Evolutionary conservation across 2,797 vertebrate species (phyloP).

Genomic region (Anolis apletophallus): DNA sequence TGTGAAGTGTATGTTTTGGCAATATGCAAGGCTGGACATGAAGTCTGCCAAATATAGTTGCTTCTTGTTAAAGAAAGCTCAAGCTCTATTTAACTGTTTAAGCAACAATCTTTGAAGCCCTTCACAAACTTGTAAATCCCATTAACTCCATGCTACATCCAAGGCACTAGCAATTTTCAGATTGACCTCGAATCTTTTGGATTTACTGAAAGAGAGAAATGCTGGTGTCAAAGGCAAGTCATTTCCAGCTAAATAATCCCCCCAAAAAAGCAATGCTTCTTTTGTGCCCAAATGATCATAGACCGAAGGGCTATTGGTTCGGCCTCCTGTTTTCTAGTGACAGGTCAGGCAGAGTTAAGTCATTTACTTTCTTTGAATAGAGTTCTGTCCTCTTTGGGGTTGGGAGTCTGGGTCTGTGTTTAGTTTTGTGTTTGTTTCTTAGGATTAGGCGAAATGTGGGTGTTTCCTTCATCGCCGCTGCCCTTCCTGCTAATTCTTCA

Average conservation of each 20-base stretch:
- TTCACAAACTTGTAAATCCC: constrained; percentile 16
- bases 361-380: constrained; percentile 40
- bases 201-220: constrained; percentile 3
- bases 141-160: background rate
- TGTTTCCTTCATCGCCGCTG: background rate
- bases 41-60: background rate
- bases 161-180: background rate
- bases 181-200: background rate
- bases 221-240: constrained; percentile 2
- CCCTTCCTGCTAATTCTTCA: constrained; percentile 36
- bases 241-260: constrained; percentile 9
- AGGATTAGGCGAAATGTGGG: constrained; percentile 33
- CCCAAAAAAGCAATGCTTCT: constrained; percentile 5
- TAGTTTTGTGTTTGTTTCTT: constrained; percentile 21
- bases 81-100: background rate
- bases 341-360: constrained; percentile 47
- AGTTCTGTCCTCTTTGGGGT: background rate
- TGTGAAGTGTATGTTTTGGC: too few species aligned
- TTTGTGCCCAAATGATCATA: constrained; percentile 18
- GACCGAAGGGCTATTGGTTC: constrained; percentile 15
- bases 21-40: background rate
- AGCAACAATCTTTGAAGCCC: constrained; percentile 4
- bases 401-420: constrained; percentile 10
- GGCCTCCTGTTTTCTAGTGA: constrained; percentile 31
- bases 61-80: background rate